phyloP scores from a whole-genome alignment of 1,140 invertebrate genomes.

The Drosophila mayri region DNA sequence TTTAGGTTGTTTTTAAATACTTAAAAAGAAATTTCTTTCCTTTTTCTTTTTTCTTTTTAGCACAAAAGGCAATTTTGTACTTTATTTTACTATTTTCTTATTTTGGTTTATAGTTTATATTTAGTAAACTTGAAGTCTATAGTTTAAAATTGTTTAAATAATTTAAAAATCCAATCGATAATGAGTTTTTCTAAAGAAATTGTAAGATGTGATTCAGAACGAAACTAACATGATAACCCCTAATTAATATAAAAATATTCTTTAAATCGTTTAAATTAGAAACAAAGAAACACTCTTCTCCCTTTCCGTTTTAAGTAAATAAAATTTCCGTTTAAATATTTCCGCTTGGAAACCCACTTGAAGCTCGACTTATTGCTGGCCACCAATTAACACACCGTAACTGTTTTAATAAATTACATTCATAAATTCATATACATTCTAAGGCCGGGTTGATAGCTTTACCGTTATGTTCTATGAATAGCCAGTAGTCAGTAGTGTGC shows the following conservation, averaged over 20 bases:
- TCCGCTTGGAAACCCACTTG: slow-evolving; percentile 59
- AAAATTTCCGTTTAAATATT: slow-evolving; percentile 22
- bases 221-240: not conserved
- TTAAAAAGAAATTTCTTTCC: not conserved
- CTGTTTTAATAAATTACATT: slow-evolving; percentile 41
- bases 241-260: not conserved
- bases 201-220: no score
- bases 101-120: no score
- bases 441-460: slow-evolving; percentile 38
- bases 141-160: no score
- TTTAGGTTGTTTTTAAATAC: not conserved
- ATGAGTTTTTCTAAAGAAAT: no score
- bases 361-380: slow-evolving; percentile 63
- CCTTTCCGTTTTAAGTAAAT: slow-evolving; percentile 12
- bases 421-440: slow-evolving; percentile 42
- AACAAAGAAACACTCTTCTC: slow-evolving; percentile 1
- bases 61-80: no score
- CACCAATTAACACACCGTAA: slow-evolving; percentile 30
- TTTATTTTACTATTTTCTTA: no score
- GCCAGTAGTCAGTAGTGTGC: slow-evolving; percentile 40
- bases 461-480: slow-evolving; percentile 56
- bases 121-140: no score
- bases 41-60: no score
- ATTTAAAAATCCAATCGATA: no score
- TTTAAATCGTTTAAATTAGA: not conserved